These are phyloP conservation scores for Coryphaenoides rupestris DNA, from an alignment of 2,113 vertebrate species.

Conservation along the genomic window DNA sequence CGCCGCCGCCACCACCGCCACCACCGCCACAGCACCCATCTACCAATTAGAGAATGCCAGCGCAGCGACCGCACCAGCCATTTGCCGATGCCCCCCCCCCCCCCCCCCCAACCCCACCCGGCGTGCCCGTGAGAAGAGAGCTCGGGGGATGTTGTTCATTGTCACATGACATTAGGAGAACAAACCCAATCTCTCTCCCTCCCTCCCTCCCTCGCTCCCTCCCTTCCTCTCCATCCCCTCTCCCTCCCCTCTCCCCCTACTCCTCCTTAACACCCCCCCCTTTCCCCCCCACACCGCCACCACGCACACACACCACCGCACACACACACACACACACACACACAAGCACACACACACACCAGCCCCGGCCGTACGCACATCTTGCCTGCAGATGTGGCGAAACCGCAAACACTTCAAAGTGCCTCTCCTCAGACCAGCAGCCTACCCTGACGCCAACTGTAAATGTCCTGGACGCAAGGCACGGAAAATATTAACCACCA, in stretches of 20 bases:
- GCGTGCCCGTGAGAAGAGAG: constrained; percentile 77
- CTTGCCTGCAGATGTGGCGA: constrained; percentile 97
- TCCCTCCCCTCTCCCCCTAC: not conserved
- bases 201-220: constrained; percentile 5
- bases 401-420: constrained; percentile 97
- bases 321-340: no score
- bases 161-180: constrained; percentile 91
- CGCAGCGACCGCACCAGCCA: no score
- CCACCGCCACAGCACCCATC: constrained; percentile 11
- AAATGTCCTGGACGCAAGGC: constrained; percentile 94
- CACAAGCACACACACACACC: no score
- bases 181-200: constrained; percentile 52
- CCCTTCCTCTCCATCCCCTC: no score
- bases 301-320: no score
- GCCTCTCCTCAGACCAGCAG: constrained; percentile 88
- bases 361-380: constrained; percentile 77
- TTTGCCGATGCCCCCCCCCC: no score
- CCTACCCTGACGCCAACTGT: constrained; percentile 96
- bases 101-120: not conserved
- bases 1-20: no score
- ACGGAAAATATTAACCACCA: constrained; percentile 92
- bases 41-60: constrained; percentile 15
- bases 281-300: no score
- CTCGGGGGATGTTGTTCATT: constrained; percentile 85
- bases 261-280: no score